Evolutionary conservation across 2,797 vertebrate genomes (phyloP).

Genomic region (Oreonectes daqikongensis): DNA sequence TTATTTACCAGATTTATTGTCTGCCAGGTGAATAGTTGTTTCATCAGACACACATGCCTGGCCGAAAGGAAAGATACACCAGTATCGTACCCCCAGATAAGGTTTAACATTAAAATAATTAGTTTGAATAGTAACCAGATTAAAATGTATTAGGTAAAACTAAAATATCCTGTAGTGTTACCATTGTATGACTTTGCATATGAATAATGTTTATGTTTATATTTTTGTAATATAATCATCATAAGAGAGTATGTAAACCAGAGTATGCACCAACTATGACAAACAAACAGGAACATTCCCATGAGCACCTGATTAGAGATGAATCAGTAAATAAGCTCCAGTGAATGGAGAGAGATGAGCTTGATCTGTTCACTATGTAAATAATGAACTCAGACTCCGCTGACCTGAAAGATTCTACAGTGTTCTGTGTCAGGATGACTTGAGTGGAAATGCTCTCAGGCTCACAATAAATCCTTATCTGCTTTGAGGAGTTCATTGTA

Average conservation of each 20-base stretch:
- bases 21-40: background rate
- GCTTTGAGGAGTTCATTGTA: slow-evolving; percentile 50
- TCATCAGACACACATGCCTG: too few relatives aligned
- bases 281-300: background rate
- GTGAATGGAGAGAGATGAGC: background rate
- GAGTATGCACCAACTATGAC: background rate
- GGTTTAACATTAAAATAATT: too few relatives aligned
- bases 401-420: slow-evolving; percentile 63
- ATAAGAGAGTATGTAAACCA: too few relatives aligned
- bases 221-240: too few relatives aligned
- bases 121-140: too few relatives aligned
- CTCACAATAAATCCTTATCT: slow-evolving; percentile 57
- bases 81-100: too few relatives aligned
- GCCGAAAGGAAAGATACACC: too few relatives aligned
- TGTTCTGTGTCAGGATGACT: slow-evolving; percentile 47
- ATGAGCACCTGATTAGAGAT: background rate
- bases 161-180: too few relatives aligned
- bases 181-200: too few relatives aligned
- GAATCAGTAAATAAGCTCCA: background rate
- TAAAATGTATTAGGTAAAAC: too few relatives aligned
- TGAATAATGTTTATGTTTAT: too few relatives aligned
- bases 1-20: background rate
- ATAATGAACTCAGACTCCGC: slow-evolving; percentile 62
- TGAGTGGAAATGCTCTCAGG: slow-evolving; percentile 40
- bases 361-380: slow-evolving; percentile 14